A percentile compares a stretch with the other conserved stretches of the same genome.
Conservation (phyloP, 2,113 vertebrate species). For the Marmota monax region DNA sequence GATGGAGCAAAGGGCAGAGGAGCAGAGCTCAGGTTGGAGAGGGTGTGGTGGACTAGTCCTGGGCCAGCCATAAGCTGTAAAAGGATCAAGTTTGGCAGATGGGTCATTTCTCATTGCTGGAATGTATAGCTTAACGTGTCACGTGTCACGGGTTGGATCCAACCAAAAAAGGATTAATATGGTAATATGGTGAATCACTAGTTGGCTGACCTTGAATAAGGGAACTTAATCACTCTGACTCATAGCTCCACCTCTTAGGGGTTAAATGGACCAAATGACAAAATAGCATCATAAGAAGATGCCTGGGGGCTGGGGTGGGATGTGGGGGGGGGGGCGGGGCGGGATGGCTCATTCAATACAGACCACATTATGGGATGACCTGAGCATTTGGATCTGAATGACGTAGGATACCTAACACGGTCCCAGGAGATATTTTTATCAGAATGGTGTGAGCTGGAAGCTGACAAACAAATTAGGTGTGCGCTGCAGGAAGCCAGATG, state of each 20-base stretch:
- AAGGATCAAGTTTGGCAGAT: not conserved
- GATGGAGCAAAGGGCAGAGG: not conserved
- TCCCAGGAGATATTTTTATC: not conserved
- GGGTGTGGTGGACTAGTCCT: not conserved
- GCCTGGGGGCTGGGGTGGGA: too few relatives aligned
- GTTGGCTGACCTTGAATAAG: not conserved
- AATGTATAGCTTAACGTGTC: too few relatives aligned
- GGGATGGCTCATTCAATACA: not conserved
- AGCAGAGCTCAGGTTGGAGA: not conserved
- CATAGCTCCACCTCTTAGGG: not conserved
- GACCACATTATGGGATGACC: not conserved
- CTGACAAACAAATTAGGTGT: not conserved
- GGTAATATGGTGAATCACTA: not conserved
- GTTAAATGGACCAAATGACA: not conserved
- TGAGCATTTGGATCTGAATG: not conserved
- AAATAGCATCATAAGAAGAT: not conserved
- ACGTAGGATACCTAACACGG: not conserved
- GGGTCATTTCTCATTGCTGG: not conserved
- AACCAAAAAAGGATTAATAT: not conserved
- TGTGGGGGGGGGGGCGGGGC: too few relatives aligned
- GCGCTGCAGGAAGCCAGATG: not conserved
- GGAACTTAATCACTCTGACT: conserved; percentile 18
- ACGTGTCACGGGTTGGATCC: not conserved
- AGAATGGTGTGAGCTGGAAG: not conserved
- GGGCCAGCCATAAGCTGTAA: not conserved